Conservation (phyloP, 1,140 invertebrate species). For the Ostrea edulis region DNA sequence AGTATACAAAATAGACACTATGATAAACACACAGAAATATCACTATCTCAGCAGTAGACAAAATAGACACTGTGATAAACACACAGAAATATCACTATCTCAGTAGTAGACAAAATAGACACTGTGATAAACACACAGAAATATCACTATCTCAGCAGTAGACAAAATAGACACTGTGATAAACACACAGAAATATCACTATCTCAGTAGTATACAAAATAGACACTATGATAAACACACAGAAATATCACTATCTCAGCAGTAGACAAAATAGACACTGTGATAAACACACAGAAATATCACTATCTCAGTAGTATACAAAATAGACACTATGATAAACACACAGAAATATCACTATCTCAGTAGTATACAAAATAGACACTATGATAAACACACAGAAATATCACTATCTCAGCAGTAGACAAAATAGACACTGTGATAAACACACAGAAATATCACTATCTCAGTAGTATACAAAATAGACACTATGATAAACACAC, state of each 20-base stretch:
- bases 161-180: background rate
- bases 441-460: background rate
- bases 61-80: background rate
- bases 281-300: background rate
- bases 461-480: background rate
- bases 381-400: background rate
- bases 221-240: background rate
- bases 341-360: background rate
- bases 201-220: background rate
- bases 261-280: background rate
- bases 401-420: background rate
- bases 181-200: background rate
- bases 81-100: background rate
- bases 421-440: background rate
- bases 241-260: background rate
- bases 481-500: background rate
- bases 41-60: background rate
- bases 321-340: too few relatives aligned
- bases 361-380: background rate
- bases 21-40: background rate
- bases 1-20: background rate
- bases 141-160: background rate
- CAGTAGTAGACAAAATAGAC: background rate
- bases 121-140: background rate
- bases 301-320: background rate